Evolutionary conservation across 2,888 invertebrate species (phyloP), one percentile per base, ranked within the genome.

Genomic region (Phengaris alcon): DNA sequence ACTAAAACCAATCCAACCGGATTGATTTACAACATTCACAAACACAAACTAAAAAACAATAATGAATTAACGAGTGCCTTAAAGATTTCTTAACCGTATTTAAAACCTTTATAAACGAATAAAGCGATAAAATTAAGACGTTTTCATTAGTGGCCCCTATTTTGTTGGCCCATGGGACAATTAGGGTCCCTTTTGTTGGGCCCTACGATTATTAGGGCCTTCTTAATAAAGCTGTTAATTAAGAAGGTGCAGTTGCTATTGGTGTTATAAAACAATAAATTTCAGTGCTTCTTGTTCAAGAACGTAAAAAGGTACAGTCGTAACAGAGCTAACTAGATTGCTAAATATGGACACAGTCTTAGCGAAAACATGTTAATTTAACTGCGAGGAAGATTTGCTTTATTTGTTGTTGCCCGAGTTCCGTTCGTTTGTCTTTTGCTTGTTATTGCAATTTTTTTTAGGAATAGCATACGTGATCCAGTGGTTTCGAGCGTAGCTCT

Each of bases 131-230:
- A 92, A 91, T 92, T 91, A 92, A 88, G 90, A 92, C 93, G 90
- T 91, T 93, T 93, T 92, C 90, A 93, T 91, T 89, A 89, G 84
- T 83, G 85, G 85, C 86, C 89, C 89, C 91, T 90, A 91, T 92
- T 93, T 92, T 91, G 93, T 91, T 88, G 87, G 87, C 82, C 85
- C 84, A 84, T 84, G 83, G 81, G 81, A 83, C 87, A 88, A 88
- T 88, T 86, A 86, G 78, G 90, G 91, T 90, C 91, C 87, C 88
- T 90, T 93, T 92, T 92, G 93, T 91, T 88, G 87, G 87, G 82
- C 85, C 84, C 84, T 84, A 84, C 81, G 81, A 83, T 88, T 88
- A 88, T 88, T 87, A 86, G 78, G 91, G 91, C 91, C 92, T 64
- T 88, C 88, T 88, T 90, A 90, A 92, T 93, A 88, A 92, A 92